These are phyloP conservation scores for Clepsis dumicolana DNA, from an alignment of 2,888 invertebrate genomes.

Conservation along the genomic window DNA sequence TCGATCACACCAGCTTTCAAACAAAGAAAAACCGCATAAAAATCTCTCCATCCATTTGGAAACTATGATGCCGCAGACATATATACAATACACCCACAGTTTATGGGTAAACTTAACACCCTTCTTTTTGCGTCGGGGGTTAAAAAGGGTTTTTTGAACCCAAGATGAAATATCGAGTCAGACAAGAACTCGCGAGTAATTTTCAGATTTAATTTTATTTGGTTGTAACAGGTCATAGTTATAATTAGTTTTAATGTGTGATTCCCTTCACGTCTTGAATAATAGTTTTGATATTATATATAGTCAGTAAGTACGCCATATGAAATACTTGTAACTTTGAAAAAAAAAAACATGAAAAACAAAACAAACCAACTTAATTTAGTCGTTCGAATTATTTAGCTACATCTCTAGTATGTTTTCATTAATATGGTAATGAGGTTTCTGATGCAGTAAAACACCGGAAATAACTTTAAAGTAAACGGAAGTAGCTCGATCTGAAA, in stretches of 20 bases:
- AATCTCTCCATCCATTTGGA: no score
- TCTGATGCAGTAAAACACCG: conserved; percentile 59
- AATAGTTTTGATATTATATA: no score
- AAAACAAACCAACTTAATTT: neutral
- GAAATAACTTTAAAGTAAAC: conserved; percentile 65
- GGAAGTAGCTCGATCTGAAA: conserved; percentile 55
- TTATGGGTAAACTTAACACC: no score
- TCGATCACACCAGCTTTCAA: no score
- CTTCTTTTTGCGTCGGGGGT: no score
- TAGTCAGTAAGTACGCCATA: neutral
- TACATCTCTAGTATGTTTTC: conserved; percentile 30
- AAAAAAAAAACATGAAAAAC: neutral
- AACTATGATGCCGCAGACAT: no score
- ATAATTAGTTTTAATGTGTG: no score
- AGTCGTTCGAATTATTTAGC: conserved; percentile 3
- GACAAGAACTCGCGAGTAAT: neutral
- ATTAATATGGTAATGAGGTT: conserved; percentile 58
- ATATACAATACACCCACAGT: no score
- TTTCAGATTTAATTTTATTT: no score
- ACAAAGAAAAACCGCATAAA: no score
- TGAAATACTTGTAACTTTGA: neutral
- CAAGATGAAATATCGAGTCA: neutral
- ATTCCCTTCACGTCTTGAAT: neutral
- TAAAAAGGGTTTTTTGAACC: no score
- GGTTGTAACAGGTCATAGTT: no score